Evolutionary conservation across 2,113 vertebrate genomes (phyloP), one percentile per base, ranked within the genome.

Genomic region (Haemorhous mexicanus): DNA sequence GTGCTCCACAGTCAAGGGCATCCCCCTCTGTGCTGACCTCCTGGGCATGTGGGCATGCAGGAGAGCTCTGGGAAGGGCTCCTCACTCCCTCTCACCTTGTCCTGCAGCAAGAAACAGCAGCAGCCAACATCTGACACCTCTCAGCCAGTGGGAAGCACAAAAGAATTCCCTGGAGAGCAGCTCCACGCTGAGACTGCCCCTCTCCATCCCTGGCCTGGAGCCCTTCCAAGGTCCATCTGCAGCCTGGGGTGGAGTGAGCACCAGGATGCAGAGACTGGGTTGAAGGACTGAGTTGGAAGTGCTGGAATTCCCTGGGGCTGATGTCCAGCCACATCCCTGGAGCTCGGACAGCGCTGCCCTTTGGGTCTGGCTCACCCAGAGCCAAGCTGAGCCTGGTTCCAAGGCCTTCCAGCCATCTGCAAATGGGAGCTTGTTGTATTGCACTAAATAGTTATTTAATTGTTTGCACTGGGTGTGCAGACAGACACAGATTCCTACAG

Each of bases 281-380:
- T 41, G 37, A 16, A 56, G 32, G 32, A 5, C 9, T 5, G 58
- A 47, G 23, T 0, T 43, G 37, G 11, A 28, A 17, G 68, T 15
- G 13, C 55, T 84, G 93, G 30, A 32, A 43, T 17, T 50, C 46
- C 28, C 20, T 1, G 2, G 30, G 56, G 27, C 2, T 47, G 78
- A 32, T 0, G 2, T 39, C 14, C 5, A 1, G 18, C 27, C 1
- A 0, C 2, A 2, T 37, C 56, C 68, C 26, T 4, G 7, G 32
- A 28, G 46, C 56, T 53, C 21, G 1, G 53, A 44, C 80, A 28
- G 55, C 1, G 2, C 55, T 64, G 56, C 2, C 1, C 90, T 44
- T 27, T 0, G 11, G 33, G 20, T 49, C 87, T 70, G 47, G 8
- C 56, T 70, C 49, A 2, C 35, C 32, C 47, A n/a, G 41, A 73